These are phyloP conservation scores for Tribolium madens DNA, from an alignment of 1,140 invertebrate genomes.

Conservation along the genomic window DNA sequence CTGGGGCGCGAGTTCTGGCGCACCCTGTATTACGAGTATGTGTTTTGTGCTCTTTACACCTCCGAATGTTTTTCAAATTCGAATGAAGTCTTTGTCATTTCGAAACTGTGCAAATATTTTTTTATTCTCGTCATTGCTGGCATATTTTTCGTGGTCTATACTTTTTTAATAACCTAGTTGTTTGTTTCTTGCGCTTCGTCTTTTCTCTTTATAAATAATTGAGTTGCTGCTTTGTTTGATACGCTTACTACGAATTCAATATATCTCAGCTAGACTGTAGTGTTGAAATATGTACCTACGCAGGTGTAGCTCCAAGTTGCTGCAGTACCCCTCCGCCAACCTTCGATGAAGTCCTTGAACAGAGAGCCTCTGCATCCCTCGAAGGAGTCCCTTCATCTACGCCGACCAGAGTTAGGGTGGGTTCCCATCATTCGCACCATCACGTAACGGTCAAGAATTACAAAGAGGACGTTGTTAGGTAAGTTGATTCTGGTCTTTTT, in stretches of 20 bases:
- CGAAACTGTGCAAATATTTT: too few relatives aligned
- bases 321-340: slow-evolving; percentile 90
- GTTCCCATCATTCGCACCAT: slow-evolving; percentile 50
- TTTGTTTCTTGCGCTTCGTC: slow-evolving; percentile 9
- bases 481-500: too few relatives aligned
- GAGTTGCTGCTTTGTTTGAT: background rate
- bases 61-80: too few relatives aligned
- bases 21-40: too few relatives aligned
- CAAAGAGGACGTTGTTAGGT: slow-evolving; percentile 66
- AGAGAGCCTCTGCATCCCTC: slow-evolving; percentile 69
- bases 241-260: background rate
- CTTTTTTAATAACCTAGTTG: slow-evolving; percentile 1
- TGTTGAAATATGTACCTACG: slow-evolving; percentile 51
- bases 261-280: slow-evolving; percentile 57
- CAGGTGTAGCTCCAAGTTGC: slow-evolving; percentile 70
- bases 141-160: too few relatives aligned
- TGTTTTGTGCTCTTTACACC: too few relatives aligned
- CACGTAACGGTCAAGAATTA: slow-evolving; percentile 57
- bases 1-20: too few relatives aligned
- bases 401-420: slow-evolving; percentile 21
- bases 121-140: too few relatives aligned
- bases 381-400: slow-evolving; percentile 63
- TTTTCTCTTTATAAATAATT: background rate
- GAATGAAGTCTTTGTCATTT: too few relatives aligned
- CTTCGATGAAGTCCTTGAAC: slow-evolving; percentile 81